These are phyloP conservation scores for Heliangelus exortis DNA, from an alignment of 2,797 vertebrate genomes.

Conservation along the genomic window DNA sequence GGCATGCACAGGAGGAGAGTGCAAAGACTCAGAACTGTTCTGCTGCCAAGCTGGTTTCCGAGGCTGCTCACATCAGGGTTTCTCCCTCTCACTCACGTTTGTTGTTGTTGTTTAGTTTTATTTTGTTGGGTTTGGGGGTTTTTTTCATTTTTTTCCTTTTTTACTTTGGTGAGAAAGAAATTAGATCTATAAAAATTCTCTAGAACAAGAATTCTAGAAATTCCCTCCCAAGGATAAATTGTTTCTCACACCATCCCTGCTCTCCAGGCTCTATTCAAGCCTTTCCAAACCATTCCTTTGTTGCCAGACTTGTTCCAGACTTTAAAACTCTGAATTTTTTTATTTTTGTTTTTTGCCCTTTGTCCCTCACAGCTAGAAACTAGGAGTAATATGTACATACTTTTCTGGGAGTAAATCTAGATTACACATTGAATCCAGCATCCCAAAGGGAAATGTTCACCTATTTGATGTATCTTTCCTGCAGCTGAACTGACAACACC, in stretches of 20 bases:
- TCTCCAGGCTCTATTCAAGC: no score
- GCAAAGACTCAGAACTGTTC: neutral
- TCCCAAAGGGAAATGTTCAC: neutral
- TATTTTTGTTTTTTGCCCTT: neutral
- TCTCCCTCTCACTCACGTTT: neutral
- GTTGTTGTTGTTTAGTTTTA: no score
- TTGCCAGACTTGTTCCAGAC: neutral
- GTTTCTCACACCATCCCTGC: neutral
- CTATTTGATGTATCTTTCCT: neutral
- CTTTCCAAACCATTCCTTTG: neutral
- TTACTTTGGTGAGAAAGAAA: neutral
- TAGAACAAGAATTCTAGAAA: no score
- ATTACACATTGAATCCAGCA: neutral
- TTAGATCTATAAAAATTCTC: no score
- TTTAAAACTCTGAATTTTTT: neutral
- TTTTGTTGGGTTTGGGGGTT: no score
- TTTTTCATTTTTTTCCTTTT: neutral
- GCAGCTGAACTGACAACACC: no score
- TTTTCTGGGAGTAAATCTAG: neutral
- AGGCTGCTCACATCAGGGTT: neutral
- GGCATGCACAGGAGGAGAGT: rapidly evolving
- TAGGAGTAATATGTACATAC: neutral
- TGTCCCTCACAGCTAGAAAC: neutral
- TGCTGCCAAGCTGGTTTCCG: neutral
- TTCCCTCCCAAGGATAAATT: neutral